Base-by-base conservation (phyloP, 2,888 invertebrate genomes). In the Oligia strigilis region DNA sequence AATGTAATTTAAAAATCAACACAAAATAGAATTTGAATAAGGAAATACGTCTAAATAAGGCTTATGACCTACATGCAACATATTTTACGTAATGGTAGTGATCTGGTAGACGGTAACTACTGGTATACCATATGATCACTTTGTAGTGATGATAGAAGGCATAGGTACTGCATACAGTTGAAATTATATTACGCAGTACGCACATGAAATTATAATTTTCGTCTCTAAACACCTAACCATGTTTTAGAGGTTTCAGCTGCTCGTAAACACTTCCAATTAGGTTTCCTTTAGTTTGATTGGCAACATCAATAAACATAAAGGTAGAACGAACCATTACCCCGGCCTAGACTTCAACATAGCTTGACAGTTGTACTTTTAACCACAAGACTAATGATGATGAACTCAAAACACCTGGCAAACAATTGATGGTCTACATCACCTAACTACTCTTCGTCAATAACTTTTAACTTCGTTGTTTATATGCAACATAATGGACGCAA, bases 401-500 rank as follows among this genome's bases (percentile, higher is more conserved):
- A 23, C 60, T 72, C 4, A 55, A 67, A 85, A 43, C 85, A 83
- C 72, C 86, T 70, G 65, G n/a, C 65, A 11, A 29, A 69, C n/a
- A 60, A 87, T 78, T 72, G 67, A 83, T 74, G 64, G 67, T 55
- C 13, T 46, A 74, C 72, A 83, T 17, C 64, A 49, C 2, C 66
- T 36, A 29, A 75, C 83, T 83, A 73, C 40, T 64, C 86, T 82
- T 72, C 74, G 43, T 67, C 78, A 78, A 86, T 83, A 83, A 74
- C 83, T 77, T 71, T 67, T 0, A 67, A 46, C 52, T 52, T 55
- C 43, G 65, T 46, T 69, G n/a, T 69, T 86, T 76, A 62, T 72
- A 55, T 29, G 52, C 76, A 55, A 74, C 64, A 8, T 71, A 71
- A 73, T 67, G 60, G 66, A 66, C 71, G 40, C n/a, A 83, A 75